Conservation (phyloP, 2,113 vertebrate species). For the Arizona elegans region DNA sequence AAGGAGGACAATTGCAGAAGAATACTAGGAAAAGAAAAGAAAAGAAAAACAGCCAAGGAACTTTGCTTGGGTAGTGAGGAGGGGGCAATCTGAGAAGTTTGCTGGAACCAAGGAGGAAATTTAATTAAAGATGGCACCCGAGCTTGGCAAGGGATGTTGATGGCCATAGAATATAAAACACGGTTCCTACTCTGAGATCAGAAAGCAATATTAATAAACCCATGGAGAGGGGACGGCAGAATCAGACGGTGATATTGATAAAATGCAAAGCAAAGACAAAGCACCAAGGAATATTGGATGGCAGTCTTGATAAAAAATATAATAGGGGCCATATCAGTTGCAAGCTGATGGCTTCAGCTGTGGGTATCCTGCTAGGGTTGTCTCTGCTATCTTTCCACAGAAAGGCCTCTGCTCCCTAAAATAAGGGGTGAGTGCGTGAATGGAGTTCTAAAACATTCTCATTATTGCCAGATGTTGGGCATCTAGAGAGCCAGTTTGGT, state of each 20-base stretch:
- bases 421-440: neutral
- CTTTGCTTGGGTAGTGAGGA: constrained; percentile 38
- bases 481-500: neutral
- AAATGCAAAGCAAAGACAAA: constrained; percentile 74
- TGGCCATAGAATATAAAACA: constrained; percentile 73
- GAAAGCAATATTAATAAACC: constrained; percentile 80
- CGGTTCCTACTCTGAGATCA: constrained; percentile 68
- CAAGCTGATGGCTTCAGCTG: neutral
- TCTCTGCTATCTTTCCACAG: neutral
- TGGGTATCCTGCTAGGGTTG: neutral
- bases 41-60: constrained; percentile 33
- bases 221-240: constrained; percentile 48
- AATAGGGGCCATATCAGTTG: neutral
- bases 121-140: constrained; percentile 75
- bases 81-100: constrained; percentile 57
- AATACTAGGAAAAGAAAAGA: constrained; percentile 41
- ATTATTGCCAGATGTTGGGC: neutral
- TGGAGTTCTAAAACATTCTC: neutral
- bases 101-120: constrained; percentile 71
- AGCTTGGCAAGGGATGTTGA: constrained; percentile 67
- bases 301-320: constrained; percentile 57
- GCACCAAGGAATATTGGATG: constrained; percentile 58
- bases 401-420: neutral
- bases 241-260: constrained; percentile 70
- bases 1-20: neutral